phyloP scores from a whole-genome alignment of 64 coral and sea anemone species.

The Platygyra sinensis region DNA sequence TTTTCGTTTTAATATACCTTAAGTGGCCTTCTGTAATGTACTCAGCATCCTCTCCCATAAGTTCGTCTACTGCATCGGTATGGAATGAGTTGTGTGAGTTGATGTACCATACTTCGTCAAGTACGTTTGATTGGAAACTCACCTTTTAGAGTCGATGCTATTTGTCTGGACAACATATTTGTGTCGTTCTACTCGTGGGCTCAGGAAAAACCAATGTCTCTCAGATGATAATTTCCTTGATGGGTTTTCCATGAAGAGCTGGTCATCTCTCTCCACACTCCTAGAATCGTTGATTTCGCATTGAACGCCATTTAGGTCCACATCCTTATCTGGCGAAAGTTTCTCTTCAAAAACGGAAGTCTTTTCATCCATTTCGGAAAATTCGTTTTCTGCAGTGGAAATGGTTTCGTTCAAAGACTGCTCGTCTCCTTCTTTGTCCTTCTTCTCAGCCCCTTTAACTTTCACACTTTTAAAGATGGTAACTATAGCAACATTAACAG shows the following conservation, averaged over 20 bases:
- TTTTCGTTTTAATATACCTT: too few species aligned
- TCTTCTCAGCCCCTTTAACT: slow-evolving; percentile 14
- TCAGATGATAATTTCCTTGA: not conserved
- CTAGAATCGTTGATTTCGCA: too few species aligned
- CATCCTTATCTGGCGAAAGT: not conserved
- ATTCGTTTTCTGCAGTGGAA: not conserved
- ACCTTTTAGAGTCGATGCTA: not conserved
- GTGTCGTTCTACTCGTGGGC: not conserved
- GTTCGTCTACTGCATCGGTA: too few species aligned
- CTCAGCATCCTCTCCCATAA: too few species aligned
- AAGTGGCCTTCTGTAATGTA: too few species aligned
- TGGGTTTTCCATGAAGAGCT: not conserved
- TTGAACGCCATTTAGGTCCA: not conserved
- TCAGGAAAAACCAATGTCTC: not conserved
- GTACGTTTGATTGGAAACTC: not conserved
- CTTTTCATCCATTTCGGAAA: not conserved
- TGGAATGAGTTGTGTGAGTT: too few species aligned
- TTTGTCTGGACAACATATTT: not conserved
- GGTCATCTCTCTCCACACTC: not conserved
- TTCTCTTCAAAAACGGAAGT: not conserved
- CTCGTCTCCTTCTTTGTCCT: not conserved
- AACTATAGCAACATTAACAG: slow-evolving; percentile 65
- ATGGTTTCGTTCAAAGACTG: not conserved
- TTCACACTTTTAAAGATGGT: slow-evolving; percentile 52
- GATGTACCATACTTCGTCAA: too few species aligned